A percentile compares a stretch with the other conserved stretches of the same genome.
Conservation (phyloP, 2,888 invertebrate genomes). For the Acrocera orbiculus region DNA sequence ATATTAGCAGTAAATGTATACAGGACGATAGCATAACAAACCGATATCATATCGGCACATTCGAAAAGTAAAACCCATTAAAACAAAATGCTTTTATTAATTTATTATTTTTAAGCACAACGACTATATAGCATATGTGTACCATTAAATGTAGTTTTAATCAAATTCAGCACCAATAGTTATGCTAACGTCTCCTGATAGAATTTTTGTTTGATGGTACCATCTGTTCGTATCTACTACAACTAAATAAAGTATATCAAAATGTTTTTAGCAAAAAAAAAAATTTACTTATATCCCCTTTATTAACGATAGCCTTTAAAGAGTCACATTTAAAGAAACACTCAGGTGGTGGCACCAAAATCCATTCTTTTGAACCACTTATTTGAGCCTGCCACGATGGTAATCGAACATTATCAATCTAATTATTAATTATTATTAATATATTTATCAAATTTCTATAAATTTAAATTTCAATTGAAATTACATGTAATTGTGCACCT, state of each 20-base stretch:
- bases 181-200: conserved; percentile 78
- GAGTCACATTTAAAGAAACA: conserved; percentile 58
- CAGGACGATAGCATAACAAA: too few species aligned
- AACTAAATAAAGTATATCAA: conserved; percentile 40
- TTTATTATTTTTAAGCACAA: too few species aligned
- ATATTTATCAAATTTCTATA: too few species aligned
- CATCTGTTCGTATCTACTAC: conserved; percentile 87
- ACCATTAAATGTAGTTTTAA: too few species aligned
- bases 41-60: too few species aligned
- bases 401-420: conserved; percentile 86
- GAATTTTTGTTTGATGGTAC: conserved; percentile 83
- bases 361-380: conserved; percentile 74
- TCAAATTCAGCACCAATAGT: conserved; percentile 95
- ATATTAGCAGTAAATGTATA: too few species aligned
- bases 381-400: conserved; percentile 97
- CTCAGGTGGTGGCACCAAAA: conserved; percentile 80
- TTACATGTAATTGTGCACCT: conserved; percentile 91
- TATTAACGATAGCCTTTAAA: conserved; percentile 45
- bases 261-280: neutral
- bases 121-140: too few species aligned
- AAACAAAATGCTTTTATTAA: too few species aligned
- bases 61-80: too few species aligned
- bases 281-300: conserved; percentile 73
- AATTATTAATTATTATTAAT: neutral
- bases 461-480: too few species aligned